Base-by-base conservation (phyloP, 2,113 vertebrate species). In the Pao palembangensis region DNA sequence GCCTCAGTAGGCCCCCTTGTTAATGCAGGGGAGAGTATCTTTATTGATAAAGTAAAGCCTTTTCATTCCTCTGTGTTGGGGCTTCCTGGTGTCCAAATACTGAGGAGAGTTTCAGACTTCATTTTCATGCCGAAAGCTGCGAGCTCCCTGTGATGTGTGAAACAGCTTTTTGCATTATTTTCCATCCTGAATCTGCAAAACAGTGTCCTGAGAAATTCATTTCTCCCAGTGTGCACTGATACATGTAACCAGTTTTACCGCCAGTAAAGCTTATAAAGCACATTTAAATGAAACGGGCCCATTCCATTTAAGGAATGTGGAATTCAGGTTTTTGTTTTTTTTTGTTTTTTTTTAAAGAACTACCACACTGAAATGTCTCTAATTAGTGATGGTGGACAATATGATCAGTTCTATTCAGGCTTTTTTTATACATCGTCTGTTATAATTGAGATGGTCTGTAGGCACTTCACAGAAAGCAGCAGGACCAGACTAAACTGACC, bases 1-100 rank as follows among this genome's bases (percentile, higher is more conserved):
- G 82, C 80, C 71, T 85, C 76, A 80, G 78, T 80, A 71, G 73
- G 76, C 70, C 53, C 58, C 75, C 69, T 81, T 8, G n/a, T 62
- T 81, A 73, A 75, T 64, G 67, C 77, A 63, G 50, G 43, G 47
- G 67, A 62, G 75, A 51, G 62, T 70, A 69, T 75, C 53, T 65
- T 61, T 55, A 17, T 42, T 50, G 73, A 84, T 82, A 81, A 88
- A 69, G 21, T 41, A 75, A 82, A 76, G 61, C 60, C 61, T 71
- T 71, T 78, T 75, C 56, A 70, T 76, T 79, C 55, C 46, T 53
- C 21, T 18, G 23, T 51, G 49, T 69, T 55, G 44, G 12, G 31
- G 67, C 51, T 67, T 63, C 34, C 31, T 51, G 65, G 55, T 76
- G 75, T 81, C 66, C 73, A 75, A 19, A 56, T 67, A 81, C 28